Base-by-base conservation (phyloP, 2,888 invertebrate genomes). In the Holacanthella duospinosa region DNA sequence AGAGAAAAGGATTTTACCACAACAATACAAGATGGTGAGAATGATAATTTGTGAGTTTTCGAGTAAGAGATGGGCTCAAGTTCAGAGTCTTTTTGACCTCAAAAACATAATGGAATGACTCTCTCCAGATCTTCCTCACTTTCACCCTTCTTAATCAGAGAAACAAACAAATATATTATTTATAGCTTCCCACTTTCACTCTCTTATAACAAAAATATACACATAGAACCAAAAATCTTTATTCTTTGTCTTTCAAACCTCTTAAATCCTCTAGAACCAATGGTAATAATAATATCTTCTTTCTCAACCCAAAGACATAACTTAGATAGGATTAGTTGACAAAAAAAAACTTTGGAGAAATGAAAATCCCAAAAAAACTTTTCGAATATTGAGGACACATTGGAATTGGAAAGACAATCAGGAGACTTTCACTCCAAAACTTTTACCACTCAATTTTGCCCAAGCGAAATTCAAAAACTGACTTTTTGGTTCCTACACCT, bases 71-170 rank as follows among this genome's bases (percentile, higher is more conserved):
- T 36, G n/a, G n/a, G n/a, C n/a, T n/a, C n/a, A n/a, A n/a, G n/a
- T n/a, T n/a, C n/a, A 6, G 36, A 48, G 48, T 9, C 48, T 48
- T 48, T n/a, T 48, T 48, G 48, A 48, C 48, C 48, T 48, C 48
- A 48, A 48, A 48, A 48, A 48, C 48, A 48, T 48, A 48, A 48
- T 48, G 48, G 48, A 48, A n/a, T n/a, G 48, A 48, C 48, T 48
- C 48, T 36, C 48, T 4, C 21, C 21, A 9, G 12, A 9, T n/a
- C 48, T 48, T 48, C 48, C 48, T 48, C 21, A 16, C 48, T 48
- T 48, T n/a, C n/a, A n/a, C n/a, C n/a, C n/a, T n/a, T n/a, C n/a
- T 16, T 48, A 48, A 48, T 48, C 48, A 48, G 48, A 48, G 12
- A 21, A 48, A 21, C 48, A 48, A 48, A 48, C 48, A 48, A 48